A percentile compares a stretch with the other conserved stretches of the same genome.
Evolutionary conservation across 2,888 invertebrate genomes (phyloP).

Genomic region (Empis livida): DNA sequence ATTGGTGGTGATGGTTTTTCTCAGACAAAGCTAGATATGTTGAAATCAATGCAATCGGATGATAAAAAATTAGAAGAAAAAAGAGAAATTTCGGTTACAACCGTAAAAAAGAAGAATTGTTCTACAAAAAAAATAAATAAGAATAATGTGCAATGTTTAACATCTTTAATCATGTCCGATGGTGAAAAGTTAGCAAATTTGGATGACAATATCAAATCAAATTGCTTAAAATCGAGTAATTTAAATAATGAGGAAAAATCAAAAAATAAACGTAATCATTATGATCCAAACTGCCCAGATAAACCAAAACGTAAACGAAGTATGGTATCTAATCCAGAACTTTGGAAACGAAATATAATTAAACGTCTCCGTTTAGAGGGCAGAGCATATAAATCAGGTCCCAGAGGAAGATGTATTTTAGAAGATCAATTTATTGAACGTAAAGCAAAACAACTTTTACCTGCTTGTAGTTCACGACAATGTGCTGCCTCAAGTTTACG

Average conservation of each 20-base stretch:
- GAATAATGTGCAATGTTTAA: too few relatives aligned
- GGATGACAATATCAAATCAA: too few relatives aligned
- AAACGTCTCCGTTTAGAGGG: neutral
- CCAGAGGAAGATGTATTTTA: neutral
- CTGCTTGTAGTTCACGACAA: neutral
- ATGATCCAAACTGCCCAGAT: neutral
- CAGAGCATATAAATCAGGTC: neutral
- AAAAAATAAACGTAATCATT: too few relatives aligned
- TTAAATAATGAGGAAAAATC: too few relatives aligned
- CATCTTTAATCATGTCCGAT: too few relatives aligned
- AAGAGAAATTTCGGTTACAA: too few relatives aligned
- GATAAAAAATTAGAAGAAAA: neutral
- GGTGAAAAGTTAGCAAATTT: too few relatives aligned
- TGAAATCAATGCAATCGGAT: neutral
- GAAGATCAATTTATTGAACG: neutral
- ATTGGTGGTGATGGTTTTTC: neutral
- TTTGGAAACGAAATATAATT: neutral
- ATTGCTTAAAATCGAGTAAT: too few relatives aligned
- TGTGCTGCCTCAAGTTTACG: neutral
- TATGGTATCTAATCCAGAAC: neutral
- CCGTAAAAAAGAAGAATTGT: too few relatives aligned
- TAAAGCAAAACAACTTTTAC: neutral
- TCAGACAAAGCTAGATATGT: neutral
- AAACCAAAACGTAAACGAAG: neutral
- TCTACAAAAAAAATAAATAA: too few relatives aligned